These are phyloP conservation scores for Cyprinodon variegatus DNA, from an alignment of 2,113 vertebrate species.

Conservation along the genomic window DNA sequence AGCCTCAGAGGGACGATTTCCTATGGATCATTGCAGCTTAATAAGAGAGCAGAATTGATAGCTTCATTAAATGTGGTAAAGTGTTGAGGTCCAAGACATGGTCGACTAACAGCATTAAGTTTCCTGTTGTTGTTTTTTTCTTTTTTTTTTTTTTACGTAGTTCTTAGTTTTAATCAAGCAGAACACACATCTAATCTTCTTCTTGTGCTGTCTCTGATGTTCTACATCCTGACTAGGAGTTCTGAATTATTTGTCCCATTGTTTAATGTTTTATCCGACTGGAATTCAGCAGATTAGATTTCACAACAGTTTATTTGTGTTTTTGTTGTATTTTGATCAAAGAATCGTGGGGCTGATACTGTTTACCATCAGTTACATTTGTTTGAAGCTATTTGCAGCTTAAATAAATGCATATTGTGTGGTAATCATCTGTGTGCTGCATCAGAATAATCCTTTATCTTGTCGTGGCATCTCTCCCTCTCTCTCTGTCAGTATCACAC, in stretches of 20 bases:
- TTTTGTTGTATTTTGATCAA: too few relatives aligned
- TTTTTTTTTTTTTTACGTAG: too few relatives aligned
- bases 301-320: not conserved
- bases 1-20: too few relatives aligned
- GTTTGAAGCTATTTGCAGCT: not conserved
- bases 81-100: too few relatives aligned
- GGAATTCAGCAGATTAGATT: not conserved
- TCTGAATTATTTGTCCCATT: not conserved
- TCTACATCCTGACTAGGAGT: not conserved
- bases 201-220: not conserved
- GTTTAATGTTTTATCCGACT: not conserved
- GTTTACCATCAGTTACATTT: not conserved
- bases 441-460: not conserved
- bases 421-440: not conserved
- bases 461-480: not conserved
- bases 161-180: too few relatives aligned
- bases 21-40: too few relatives aligned
- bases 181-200: not conserved
- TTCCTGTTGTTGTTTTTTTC: too few relatives aligned
- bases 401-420: not conserved
- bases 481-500: conserved; percentile 82
- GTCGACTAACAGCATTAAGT: too few relatives aligned
- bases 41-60: too few relatives aligned
- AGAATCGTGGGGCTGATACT: too few relatives aligned
- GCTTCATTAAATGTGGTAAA: too few relatives aligned